phyloP scores from a whole-genome alignment of 2,113 vertebrate genomes.

The Columba janthina region DNA sequence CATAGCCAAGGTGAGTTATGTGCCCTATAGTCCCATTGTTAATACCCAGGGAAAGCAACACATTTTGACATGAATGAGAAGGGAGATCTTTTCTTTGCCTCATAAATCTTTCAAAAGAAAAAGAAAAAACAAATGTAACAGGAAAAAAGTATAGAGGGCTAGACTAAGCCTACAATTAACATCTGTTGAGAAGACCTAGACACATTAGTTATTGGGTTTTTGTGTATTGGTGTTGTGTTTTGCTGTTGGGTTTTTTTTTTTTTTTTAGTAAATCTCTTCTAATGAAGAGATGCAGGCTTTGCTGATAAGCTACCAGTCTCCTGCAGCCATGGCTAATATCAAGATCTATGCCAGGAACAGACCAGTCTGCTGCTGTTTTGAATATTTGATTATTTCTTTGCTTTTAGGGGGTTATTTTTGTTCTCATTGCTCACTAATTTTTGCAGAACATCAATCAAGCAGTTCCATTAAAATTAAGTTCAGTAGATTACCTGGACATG shows the following conservation, averaged over 20 bases:
- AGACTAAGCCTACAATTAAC: neutral
- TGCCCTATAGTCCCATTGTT: neutral
- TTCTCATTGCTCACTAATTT: neutral
- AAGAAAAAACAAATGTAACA: neutral
- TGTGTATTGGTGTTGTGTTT: too few relatives aligned
- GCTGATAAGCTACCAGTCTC: neutral
- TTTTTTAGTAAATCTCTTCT: neutral
- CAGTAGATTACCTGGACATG: conserved; percentile 68
- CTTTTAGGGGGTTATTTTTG: conserved; percentile 10
- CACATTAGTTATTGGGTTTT: neutral
- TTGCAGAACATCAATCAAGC: conserved; percentile 22
- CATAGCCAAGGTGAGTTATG: neutral
- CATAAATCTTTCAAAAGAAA: neutral
- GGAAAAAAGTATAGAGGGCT: neutral
- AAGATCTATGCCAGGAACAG: neutral
- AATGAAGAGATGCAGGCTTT: conserved; percentile 6
- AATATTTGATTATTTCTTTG: conserved; percentile 44
- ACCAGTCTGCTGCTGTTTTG: conserved; percentile 1
- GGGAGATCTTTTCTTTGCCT: neutral
- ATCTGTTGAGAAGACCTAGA: neutral
- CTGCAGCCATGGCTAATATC: neutral
- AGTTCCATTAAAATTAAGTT: conserved; percentile 61
- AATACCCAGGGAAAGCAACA: neutral
- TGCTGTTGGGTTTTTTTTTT: too few relatives aligned
- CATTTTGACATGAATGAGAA: neutral